Base-by-base conservation (phyloP, 2,888 invertebrate species). In the Sphinx pinastri region DNA sequence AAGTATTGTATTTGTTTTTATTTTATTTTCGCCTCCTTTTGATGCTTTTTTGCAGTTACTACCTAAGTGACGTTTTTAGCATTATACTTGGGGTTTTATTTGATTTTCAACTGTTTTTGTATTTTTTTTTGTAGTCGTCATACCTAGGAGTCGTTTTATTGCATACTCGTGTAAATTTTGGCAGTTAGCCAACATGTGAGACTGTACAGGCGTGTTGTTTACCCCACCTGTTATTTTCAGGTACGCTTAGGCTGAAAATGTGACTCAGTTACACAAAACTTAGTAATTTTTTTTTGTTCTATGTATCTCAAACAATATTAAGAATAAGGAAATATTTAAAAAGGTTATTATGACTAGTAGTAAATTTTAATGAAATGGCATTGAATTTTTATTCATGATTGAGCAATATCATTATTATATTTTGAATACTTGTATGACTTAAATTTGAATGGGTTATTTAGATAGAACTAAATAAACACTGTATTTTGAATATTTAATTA, bases 151-250 rank as follows among this genome's bases (percentile, higher is more conserved):
- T 49, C 13, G 63, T 19, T 49, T 13, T 13, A 25, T 10, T 12
- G 25, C 47, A 47, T 49, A 63, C 19, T 63, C 47, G 19, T 63
- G 49, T 63, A 63, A 49, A 54, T 45, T 76, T 84, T 87, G 87
- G 78, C 75, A 76, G 69, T 60, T 69, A 81, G 88, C 88, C 88
- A 88, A 84, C 73, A 75, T 68, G 70, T 75, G 68, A 68, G 72
- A 71, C 77, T 81, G 79, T 77, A 77, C 75, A 77, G 82, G 77
- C 76, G 72, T 73, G 75, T 80, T 84, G 85, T 86, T 86, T 86
- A 85, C 79, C 75, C 74, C 82, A 82, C 84, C 83, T 81, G 83
- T 79, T 86, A 85, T 86, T 88, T 88, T 86, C 89, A 91, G 89
- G 88, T 88, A 81, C 74, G 77, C 74, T 84, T 84, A 87, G 86